These are phyloP conservation scores for Galeruca laticollis DNA, from an alignment of 2,888 invertebrate species.

Conservation along the genomic window DNA sequence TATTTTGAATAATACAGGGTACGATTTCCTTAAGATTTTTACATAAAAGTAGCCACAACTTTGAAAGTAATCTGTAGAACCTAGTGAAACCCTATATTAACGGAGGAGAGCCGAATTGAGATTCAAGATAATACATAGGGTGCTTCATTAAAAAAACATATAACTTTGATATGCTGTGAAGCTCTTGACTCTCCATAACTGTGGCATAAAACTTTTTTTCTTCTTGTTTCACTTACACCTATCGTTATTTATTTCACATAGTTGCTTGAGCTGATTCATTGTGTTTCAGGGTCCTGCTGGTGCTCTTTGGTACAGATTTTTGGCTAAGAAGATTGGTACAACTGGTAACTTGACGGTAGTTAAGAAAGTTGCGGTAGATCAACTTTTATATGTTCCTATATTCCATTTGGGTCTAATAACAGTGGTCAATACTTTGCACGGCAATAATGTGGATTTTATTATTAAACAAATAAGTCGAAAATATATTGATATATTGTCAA, in stretches of 20 bases:
- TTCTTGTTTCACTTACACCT: too few relatives aligned
- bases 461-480: slow-evolving; percentile 71
- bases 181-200: too few relatives aligned
- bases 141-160: too few relatives aligned
- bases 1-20: too few relatives aligned
- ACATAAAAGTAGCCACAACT: too few relatives aligned
- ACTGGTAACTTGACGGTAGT: slow-evolving; percentile 53
- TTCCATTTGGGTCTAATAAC: slow-evolving; percentile 75
- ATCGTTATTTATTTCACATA: neutral
- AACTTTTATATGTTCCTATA: slow-evolving; percentile 78
- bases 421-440: slow-evolving; percentile 73
- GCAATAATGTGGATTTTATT: slow-evolving; percentile 69
- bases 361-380: slow-evolving; percentile 80
- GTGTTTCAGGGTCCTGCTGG: slow-evolving; percentile 73
- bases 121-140: too few relatives aligned
- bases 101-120: too few relatives aligned
- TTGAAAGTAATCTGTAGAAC: too few relatives aligned
- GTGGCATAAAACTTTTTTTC: too few relatives aligned
- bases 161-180: too few relatives aligned
- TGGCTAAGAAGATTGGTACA: slow-evolving; percentile 57
- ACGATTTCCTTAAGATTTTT: too few relatives aligned
- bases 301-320: slow-evolving; percentile 76
- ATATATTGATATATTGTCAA: slow-evolving; percentile 74
- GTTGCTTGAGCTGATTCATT: neutral
- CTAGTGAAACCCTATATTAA: too few relatives aligned